Conservation (phyloP, 1,140 invertebrate species). For the Oryzaephilus surinamensis region DNA sequence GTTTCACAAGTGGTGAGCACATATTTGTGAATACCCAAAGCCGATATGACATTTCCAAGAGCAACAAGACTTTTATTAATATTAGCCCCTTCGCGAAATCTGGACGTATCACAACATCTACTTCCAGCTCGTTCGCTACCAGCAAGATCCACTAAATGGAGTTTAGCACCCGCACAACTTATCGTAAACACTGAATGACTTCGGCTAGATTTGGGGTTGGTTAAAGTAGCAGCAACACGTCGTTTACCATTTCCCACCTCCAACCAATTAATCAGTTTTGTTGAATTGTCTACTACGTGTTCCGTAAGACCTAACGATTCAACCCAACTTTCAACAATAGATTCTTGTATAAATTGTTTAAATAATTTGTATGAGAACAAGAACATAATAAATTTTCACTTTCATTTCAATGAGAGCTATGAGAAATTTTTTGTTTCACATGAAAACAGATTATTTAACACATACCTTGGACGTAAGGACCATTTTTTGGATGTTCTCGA, state of each 20-base stretch:
- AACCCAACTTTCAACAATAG: neutral
- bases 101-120: slow-evolving; percentile 20
- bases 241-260: slow-evolving; percentile 39
- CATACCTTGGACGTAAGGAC: slow-evolving; percentile 88
- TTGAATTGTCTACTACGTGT: slow-evolving; percentile 38
- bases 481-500: slow-evolving; percentile 73
- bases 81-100: slow-evolving; percentile 65
- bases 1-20: too few relatives aligned
- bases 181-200: slow-evolving; percentile 54
- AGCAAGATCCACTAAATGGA: slow-evolving; percentile 59
- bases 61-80: slow-evolving; percentile 75
- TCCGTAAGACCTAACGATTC: slow-evolving; percentile 42
- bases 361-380: too few relatives aligned
- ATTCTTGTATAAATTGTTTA: too few relatives aligned
- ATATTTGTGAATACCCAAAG: slow-evolving; percentile 45
- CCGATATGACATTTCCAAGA: slow-evolving; percentile 66
- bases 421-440: too few relatives aligned
- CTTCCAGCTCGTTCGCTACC: slow-evolving; percentile 38
- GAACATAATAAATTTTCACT: too few relatives aligned
- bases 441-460: too few relatives aligned
- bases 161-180: slow-evolving; percentile 39
- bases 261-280: slow-evolving; percentile 39
- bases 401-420: too few relatives aligned
- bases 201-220: slow-evolving; percentile 46
- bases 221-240: slow-evolving; percentile 41